phyloP scores from a whole-genome alignment of 2,797 vertebrate genomes.

The Channallabes apus region DNA sequence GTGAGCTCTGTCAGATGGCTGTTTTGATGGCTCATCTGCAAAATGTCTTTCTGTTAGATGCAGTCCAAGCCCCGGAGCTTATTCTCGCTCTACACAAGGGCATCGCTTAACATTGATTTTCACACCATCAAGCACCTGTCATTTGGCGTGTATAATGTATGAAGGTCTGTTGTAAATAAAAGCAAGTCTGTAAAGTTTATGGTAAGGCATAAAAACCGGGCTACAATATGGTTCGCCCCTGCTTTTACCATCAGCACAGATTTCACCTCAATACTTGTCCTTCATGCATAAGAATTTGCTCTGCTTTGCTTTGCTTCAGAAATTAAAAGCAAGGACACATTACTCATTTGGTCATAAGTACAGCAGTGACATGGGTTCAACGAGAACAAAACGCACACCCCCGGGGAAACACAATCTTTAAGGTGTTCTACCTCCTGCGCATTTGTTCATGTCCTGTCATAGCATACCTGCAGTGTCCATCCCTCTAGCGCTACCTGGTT shows the following conservation, averaged over 20 bases:
- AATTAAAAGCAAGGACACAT: slow-evolving; percentile 51
- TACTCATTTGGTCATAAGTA: slow-evolving; percentile 47
- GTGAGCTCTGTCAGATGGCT: slow-evolving; percentile 37
- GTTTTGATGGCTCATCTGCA: slow-evolving; percentile 39
- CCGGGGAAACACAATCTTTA: slow-evolving; percentile 18
- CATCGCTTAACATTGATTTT: slow-evolving; percentile 34
- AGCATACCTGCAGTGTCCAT: slow-evolving; percentile 17
- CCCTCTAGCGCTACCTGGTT: slow-evolving; percentile 13
- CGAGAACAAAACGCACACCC: slow-evolving; percentile 13
- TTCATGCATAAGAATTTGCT: slow-evolving; percentile 48
- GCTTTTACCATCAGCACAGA: slow-evolving; percentile 34
- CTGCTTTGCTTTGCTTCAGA: slow-evolving; percentile 42
- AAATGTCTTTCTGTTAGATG: slow-evolving; percentile 21
- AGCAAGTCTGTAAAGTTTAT: slow-evolving; percentile 55
- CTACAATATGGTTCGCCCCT: slow-evolving; percentile 36
- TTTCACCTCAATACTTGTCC: slow-evolving; percentile 42
- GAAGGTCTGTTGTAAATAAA: slow-evolving; percentile 50
- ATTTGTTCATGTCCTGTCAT: slow-evolving; percentile 9
- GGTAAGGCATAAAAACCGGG: slow-evolving; percentile 45
- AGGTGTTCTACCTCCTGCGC: slow-evolving; percentile 23
- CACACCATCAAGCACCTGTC: slow-evolving; percentile 5
- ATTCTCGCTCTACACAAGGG: slow-evolving; percentile 9
- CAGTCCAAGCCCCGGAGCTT: not conserved
- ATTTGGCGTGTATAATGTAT: slow-evolving; percentile 42
- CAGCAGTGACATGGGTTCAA: slow-evolving; percentile 32